Base-by-base conservation (phyloP, 23 tunicate species). In the Aplidium turbinatum region DNA sequence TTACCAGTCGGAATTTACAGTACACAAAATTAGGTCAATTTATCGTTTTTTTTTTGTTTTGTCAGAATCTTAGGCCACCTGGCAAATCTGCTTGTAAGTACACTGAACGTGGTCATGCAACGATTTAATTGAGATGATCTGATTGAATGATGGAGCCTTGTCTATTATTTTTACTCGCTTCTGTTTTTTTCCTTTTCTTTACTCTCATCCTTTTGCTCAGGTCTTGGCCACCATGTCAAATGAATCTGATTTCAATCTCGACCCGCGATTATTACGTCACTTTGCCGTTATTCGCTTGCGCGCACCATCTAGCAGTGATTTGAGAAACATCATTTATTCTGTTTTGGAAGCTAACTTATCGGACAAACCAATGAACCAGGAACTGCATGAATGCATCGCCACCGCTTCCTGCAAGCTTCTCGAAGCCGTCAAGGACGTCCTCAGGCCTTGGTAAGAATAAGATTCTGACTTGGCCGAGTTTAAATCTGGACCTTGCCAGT, bases 221-320 rank as follows among this genome's bases (percentile, higher is more conserved):
- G 84, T 91, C 11, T 39, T 91, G 38, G 90, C 97, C 18, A 78
- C 97, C 30, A 60, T 91, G 86, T 79, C 92, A 16, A 82, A 73
- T 9, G 54, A 46, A 0, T 50, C 74, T 0, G 60, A 71, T 2
- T 75, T 73, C 35, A 84, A 78, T 31, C 67, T 90, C 18, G 97
- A 91, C 66, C 85, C 90, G 7, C 90, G 97, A 0, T 58, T 91
- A 31, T 65, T 91, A 34, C 91, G 97, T 32, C 97, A 91, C 63
- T 91, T 91, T 65, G 97, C 91, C 20, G 90, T 91, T 25, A 38
- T 91, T 30, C 91, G 91, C 18, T 35, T 91, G 72, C 79, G 87
- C 0, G 47, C 77, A 6, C 82, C 97, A n/a, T 72, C 86, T 6
- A 68, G 81, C 0, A 52, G 47, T 42, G 97, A 84, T 48, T 30